These are phyloP conservation scores for Apamea sordens DNA, from an alignment of 2,888 invertebrate species.

Conservation along the genomic window DNA sequence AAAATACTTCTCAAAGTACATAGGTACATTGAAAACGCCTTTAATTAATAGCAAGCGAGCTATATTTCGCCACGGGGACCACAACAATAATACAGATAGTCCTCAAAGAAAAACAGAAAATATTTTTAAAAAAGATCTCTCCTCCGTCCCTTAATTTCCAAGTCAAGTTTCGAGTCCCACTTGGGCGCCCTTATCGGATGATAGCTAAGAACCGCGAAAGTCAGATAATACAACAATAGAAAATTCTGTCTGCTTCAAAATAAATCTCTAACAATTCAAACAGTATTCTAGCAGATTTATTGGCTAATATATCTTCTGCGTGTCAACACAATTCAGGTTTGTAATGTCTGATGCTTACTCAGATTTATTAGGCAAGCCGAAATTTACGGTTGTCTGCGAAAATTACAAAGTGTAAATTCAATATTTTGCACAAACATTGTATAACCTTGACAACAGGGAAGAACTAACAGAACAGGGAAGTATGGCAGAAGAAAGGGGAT, in stretches of 20 bases:
- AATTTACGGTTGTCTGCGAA: slow-evolving; percentile 44
- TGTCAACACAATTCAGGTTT: slow-evolving; percentile 62
- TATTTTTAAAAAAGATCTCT: background rate
- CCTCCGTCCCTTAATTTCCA: slow-evolving; percentile 34
- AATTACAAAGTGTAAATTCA: slow-evolving; percentile 27
- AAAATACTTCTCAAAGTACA: no score
- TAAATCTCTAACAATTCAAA: slow-evolving; percentile 56
- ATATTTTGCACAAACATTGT: slow-evolving; percentile 8
- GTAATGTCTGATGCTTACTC: slow-evolving; percentile 48
- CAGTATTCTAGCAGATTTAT: slow-evolving; percentile 51
- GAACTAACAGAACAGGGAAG: no score
- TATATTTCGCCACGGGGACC: background rate
- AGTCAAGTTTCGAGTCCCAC: slow-evolving; percentile 44
- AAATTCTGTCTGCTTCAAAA: slow-evolving; percentile 44
- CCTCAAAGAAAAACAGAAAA: slow-evolving; percentile 7
- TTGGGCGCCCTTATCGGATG: slow-evolving; percentile 48
- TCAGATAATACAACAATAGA: slow-evolving; percentile 46
- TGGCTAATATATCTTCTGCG: slow-evolving; percentile 54
- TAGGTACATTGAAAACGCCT: background rate
- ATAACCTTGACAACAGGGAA: background rate
- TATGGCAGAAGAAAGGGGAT: no score
- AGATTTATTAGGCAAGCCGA: slow-evolving; percentile 46
- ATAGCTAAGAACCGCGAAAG: slow-evolving; percentile 40
- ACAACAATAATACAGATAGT: background rate
- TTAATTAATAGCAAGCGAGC: background rate